A percentile compares a stretch with the other conserved stretches of the same genome.
Evolutionary conservation across 1,140 invertebrate genomes (phyloP).

Genomic region (Lithobius niger): DNA sequence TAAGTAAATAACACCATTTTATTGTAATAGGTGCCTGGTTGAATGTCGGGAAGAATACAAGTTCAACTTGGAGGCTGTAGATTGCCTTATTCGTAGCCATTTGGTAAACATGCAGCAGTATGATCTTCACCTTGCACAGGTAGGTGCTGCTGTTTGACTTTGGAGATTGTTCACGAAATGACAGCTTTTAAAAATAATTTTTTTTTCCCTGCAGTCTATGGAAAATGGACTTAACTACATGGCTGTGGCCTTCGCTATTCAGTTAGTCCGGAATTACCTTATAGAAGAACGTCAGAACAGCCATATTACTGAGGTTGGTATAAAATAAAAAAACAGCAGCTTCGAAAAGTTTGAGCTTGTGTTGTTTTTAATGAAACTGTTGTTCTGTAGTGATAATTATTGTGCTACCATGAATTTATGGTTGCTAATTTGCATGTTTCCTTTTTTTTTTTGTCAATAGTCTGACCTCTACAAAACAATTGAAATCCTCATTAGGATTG

Average conservation of each 20-base stretch:
- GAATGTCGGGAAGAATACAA: constrained; percentile 75
- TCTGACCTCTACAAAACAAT: constrained; percentile 69
- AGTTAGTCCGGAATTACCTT: constrained; percentile 73
- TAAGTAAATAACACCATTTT: no score
- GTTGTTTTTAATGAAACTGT: no score
- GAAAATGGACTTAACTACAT: constrained; percentile 72
- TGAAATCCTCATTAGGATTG: constrained; percentile 59
- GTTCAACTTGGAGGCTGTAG: constrained; percentile 83
- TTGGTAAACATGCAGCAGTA: constrained; percentile 58
- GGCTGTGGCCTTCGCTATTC: constrained; percentile 78
- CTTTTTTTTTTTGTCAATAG: background rate
- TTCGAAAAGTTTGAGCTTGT: no score
- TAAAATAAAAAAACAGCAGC: no score
- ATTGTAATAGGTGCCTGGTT: constrained; percentile 39
- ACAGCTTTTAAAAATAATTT: background rate
- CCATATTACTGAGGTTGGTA: constrained; percentile 60
- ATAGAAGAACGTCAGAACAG: constrained; percentile 69
- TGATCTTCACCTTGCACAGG: constrained; percentile 66
- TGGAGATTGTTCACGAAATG: background rate
- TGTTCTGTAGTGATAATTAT: no score
- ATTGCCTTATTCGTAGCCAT: constrained; percentile 57
- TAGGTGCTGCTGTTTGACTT: constrained; percentile 9
- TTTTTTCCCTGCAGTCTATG: constrained; percentile 41
- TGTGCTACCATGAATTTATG: background rate
- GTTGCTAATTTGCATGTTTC: background rate